Evolutionary conservation across 2,113 vertebrate species (phyloP), one percentile per base, ranked within the genome.

Genomic region (Redunca redunca): DNA sequence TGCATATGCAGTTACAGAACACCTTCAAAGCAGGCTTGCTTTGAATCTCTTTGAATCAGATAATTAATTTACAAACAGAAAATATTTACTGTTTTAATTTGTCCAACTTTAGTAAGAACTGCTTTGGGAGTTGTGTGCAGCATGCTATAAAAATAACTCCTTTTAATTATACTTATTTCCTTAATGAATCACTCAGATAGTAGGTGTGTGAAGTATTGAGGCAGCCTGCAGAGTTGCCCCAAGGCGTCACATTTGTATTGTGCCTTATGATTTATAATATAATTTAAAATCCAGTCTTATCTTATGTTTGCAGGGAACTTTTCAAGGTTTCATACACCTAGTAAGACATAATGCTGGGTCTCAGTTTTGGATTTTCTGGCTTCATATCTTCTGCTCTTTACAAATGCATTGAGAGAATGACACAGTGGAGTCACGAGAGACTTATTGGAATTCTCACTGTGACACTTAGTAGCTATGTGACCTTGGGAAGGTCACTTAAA

Each of bases 101-200:
- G 94, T 86, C 62, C 62, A 92, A 52, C 58, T 36, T 43, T 57
- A 91, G 78, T 89, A 80, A 94, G 82, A 78, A 64, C 84, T 96
- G 53, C 58, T 96, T 96, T 71, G 90, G 97, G 95, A 97, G 85
- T 80, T 88, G 91, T 90, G 48, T 90, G 57, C 33, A 43, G 43
- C 4, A 12, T 43, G 33, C 90, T 91, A 46, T 58, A 93, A 95
- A 97, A 97, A 58, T 88, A 92, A 83, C 57, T 94, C 84, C 87
- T 90, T 95, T 96, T 95, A 96, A 96, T 95, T 93, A 91, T 93
- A 90, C 92, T 98, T 97, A 92, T 97, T 95, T 98, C 74, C 91
- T 94, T 81, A 90, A 95, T 81, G 90, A 94, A 89, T 95, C 95
- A 85, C 58, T 83, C 43, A 85, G 81, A 48, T 28, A 74, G 62